Evolutionary conservation across 1,140 invertebrate genomes (phyloP).

Genomic region (Drosophila burlai): DNA sequence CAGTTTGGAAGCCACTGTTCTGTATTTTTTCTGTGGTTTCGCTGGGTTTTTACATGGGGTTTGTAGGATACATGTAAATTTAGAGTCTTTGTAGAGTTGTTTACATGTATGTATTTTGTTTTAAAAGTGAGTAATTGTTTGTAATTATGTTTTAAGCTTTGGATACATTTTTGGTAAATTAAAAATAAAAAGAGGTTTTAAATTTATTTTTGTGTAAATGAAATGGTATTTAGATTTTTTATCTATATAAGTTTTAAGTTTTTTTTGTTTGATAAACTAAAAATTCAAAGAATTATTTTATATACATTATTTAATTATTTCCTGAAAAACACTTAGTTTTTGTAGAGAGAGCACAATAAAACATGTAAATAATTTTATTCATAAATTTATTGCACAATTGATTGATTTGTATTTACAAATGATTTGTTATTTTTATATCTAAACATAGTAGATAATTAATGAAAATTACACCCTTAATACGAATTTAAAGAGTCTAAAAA

Average conservation of each 20-base stretch:
- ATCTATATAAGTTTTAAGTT: not conserved
- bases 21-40: not conserved
- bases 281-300: too few relatives aligned
- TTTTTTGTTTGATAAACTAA: not conserved
- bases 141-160: not conserved
- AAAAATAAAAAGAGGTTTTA: not conserved
- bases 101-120: not conserved
- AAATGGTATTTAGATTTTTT: not conserved
- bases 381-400: constrained; percentile 34
- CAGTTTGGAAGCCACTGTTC: constrained; percentile 5
- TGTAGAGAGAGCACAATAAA: too few relatives aligned
- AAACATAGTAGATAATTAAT: constrained; percentile 3
- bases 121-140: too few relatives aligned
- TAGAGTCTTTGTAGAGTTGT: not conserved
- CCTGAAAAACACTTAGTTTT: not conserved
- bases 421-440: constrained; percentile 16
- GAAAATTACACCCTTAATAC: not conserved
- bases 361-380: not conserved
- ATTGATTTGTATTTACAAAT: constrained; percentile 39
- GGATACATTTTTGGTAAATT: too few relatives aligned
- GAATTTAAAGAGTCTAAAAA: not conserved
- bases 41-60: not conserved
- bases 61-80: constrained; percentile 8
- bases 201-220: not conserved
- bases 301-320: not conserved